Evolutionary conservation across 2,797 vertebrate genomes (phyloP), one percentile per base, ranked within the genome.

Genomic region (Esox lucius): DNA sequence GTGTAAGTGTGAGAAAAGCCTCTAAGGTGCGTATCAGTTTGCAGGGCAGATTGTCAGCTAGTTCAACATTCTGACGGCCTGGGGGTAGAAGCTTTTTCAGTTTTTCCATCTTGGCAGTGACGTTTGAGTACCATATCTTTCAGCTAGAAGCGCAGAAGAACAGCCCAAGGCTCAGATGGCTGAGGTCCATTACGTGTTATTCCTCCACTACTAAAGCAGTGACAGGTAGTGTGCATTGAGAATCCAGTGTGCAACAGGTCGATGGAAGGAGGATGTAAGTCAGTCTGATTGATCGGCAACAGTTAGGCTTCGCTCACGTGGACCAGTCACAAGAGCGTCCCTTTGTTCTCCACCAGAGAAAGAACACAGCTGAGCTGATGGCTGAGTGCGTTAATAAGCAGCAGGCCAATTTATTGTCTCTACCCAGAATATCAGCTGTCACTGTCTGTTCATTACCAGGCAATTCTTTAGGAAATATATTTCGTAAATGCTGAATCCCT

Each of bases 171-270:
- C 28, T 31, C 28, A 28, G 28, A 1, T 31, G 28, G 28, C 28
- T 31, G 28, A 31, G 28, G 28, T 31, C 28, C 28, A 31, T 31
- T 31, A 31, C 28, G 28, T n/a, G 1, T 31, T 31, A 31, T 3
- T 31, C 28, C 1, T 31, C 28, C 6, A 53, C 16, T 53, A 19
- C 17, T 17, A 51, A 7, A 19, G 49, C 19, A 53, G 49, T 53
- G 49, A 53, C 49, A 53, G 49, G 4, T 53, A 53, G 49, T n/a
- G 17, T 17, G 49, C 17, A 53, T 19, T 53, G 49, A 6, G 69
- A 68, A 76, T 3, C 81, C 5, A 28, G 26, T 78, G n/a, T 26
- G n/a, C 24, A 75, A 31, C 17, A 59, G 61, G 59, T 15, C 31
- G 64, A 68, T 4, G 11, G 8, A 51, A 28, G 31, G 17, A 53